Evolutionary conservation across 2,797 vertebrate species (phyloP).

Genomic region (Smutsia gigantea): DNA sequence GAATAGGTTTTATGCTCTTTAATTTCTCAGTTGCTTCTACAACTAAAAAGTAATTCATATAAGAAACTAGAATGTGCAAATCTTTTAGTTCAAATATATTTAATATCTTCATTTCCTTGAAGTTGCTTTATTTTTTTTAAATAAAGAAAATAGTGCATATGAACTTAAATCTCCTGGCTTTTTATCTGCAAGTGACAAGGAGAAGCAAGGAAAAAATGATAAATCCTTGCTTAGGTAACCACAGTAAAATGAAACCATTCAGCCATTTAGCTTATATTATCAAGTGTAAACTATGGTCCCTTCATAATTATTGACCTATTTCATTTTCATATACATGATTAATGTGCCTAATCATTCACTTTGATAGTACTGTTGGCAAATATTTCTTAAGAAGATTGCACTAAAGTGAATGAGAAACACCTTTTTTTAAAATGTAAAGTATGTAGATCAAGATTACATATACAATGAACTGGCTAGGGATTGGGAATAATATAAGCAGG

Average conservation of each 20-base stretch:
- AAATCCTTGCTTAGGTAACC: neutral
- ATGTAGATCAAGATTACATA: neutral
- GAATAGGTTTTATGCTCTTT: neutral
- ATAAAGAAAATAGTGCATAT: neutral
- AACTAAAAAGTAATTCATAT: neutral
- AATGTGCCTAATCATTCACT: conserved; percentile 37
- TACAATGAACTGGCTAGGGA: neutral
- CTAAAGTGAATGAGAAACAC: neutral
- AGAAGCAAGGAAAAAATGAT: conserved; percentile 31
- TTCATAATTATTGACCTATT: neutral
- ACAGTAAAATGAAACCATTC: conserved; percentile 40
- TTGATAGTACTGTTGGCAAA: conserved; percentile 31
- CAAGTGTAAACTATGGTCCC: neutral
- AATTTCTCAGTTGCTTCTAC: neutral
- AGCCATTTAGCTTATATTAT: conserved; percentile 33
- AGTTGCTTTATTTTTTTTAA: neutral
- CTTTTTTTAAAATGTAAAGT: neutral
- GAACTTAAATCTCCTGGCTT: neutral
- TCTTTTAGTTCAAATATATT: conserved; percentile 21
- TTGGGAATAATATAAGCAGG: neutral
- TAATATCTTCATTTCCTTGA: neutral
- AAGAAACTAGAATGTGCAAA: neutral
- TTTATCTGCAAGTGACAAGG: neutral
- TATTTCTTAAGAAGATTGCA: neutral
- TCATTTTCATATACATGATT: neutral